phyloP scores from a whole-genome alignment of 2,113 vertebrate species.

The Arvicanthis niloticus region DNA sequence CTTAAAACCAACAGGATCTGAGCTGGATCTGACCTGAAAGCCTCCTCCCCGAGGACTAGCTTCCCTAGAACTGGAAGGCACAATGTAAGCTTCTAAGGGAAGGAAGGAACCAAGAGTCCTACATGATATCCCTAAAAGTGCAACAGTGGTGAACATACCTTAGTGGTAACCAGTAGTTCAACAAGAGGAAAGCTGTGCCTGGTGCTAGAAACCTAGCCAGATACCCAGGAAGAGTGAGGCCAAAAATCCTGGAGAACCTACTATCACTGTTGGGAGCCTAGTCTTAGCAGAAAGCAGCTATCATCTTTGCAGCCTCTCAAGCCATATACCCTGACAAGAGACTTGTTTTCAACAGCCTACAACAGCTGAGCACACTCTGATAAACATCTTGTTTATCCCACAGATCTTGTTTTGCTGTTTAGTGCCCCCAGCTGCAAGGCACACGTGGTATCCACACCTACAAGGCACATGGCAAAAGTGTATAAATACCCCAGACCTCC shows the following conservation, averaged over 20 bases:
- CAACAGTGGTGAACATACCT: not conserved
- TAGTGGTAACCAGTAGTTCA: not conserved
- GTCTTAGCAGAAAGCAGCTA: too few species aligned
- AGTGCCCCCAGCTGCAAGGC: too few species aligned
- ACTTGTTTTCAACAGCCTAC: too few species aligned
- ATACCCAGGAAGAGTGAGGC: not conserved
- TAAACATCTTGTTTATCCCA: too few species aligned
- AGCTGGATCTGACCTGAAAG: not conserved
- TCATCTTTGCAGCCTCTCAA: too few species aligned
- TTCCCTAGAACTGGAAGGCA: not conserved
- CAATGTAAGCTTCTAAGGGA: not conserved
- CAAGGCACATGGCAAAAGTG: too few species aligned
- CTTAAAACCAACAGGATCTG: not conserved
- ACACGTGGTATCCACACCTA: too few species aligned
- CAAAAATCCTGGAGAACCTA: not conserved
- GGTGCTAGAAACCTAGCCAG: not conserved
- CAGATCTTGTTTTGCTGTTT: too few species aligned
- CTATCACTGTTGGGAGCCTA: not conserved
- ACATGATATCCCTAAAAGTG: not conserved
- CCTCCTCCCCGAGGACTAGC: not conserved
- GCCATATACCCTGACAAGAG: too few species aligned
- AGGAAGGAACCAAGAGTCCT: not conserved
- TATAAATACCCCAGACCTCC: too few species aligned
- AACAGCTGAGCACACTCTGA: too few species aligned
- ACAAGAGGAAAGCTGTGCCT: not conserved